Base-by-base conservation (phyloP, 2,113 vertebrate genomes). In the Oxyura jamaicensis region DNA sequence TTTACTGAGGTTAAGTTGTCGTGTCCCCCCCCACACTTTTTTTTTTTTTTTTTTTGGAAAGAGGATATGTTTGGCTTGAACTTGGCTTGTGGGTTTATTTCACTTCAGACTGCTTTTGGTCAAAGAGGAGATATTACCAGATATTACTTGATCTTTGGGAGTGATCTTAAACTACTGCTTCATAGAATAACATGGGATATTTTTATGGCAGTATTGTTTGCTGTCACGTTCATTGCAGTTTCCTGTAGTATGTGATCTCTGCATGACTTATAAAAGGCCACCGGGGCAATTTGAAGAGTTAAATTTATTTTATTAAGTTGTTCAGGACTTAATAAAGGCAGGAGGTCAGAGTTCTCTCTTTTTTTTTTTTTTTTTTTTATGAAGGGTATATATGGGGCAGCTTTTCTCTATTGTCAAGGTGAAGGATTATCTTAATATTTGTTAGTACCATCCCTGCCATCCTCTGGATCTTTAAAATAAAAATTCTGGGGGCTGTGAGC, bases 111-210 rank as follows among this genome's bases (percentile, higher is more conserved):
- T 68, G 36, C 23, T 62, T 66, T 42, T 78, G 63, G 48, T n/a
- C 6, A 15, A 25, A 53, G 41, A 44, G 33, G 39, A 36, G 31
- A 11, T 6, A 13, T 3, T 4, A 3, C 11, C 14, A 6, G 5
- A 8, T 21, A 2, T 79, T 14, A 77, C 59, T 46, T 88, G 77
- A 68, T 22, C 33, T 88, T 86, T 69, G 81, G 77, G 33, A 93
- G 36, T 67, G 13, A 66, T 46, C 29, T 86, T 58, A 96, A 90
- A 90, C 62, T 89, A 25, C 65, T 92, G 67, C 65, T 93, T 74
- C 85, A 22, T 80, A 52, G 44, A 48, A 77, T 25, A 63, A 59
- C 0, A 0, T 42, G 1, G 50, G 15, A 14, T 1, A 0, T 39
- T 92, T 92, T 85, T 80, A 55, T 86, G 79, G 65, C 41, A 23